Percentiles rank a stretch among this genome's conserved stretches.
Conservation (phyloP, 1,140 invertebrate species). For the Campoletis sonorensis region DNA sequence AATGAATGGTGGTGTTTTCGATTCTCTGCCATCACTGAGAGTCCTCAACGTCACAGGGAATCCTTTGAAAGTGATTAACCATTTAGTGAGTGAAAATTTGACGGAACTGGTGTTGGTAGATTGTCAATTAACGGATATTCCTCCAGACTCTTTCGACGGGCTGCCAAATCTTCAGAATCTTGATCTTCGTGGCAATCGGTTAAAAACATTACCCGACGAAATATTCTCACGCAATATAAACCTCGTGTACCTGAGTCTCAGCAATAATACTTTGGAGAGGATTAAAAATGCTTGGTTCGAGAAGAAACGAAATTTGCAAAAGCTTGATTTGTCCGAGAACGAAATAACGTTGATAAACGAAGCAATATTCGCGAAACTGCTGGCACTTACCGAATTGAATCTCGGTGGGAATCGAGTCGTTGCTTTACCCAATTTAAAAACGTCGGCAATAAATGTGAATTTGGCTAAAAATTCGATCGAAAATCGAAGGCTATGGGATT, state of each 20-base stretch:
- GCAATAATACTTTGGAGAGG: slow-evolving; percentile 5
- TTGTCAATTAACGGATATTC: not conserved
- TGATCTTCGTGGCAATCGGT: slow-evolving; percentile 4
- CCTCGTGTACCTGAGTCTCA: slow-evolving; percentile 6
- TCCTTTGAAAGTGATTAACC: slow-evolving; percentile 3
- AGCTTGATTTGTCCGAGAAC: slow-evolving; percentile 25
- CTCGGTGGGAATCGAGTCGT: not conserved
- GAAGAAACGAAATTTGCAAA: not conserved
- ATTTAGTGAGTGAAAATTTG: slow-evolving; percentile 16
- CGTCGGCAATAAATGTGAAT: slow-evolving; percentile 6
- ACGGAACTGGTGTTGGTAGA: slow-evolving; percentile 14
- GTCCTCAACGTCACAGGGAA: slow-evolving; percentile 22
- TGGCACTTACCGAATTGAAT: not conserved
- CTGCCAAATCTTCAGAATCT: slow-evolving; percentile 11
- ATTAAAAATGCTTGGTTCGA: slow-evolving; percentile 21
- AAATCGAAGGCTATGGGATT: slow-evolving; percentile 28
- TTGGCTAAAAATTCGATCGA: slow-evolving; percentile 24
- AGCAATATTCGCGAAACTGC: not conserved
- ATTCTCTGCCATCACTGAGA: slow-evolving; percentile 23
- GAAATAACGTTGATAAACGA: not conserved
- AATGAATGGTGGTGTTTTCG: not conserved
- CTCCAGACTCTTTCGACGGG: not conserved
- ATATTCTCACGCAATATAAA: slow-evolving; percentile 29
- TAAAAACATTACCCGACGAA: slow-evolving; percentile 9
- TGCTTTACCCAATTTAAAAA: slow-evolving; percentile 5